phyloP scores from a whole-genome alignment of 2,797 vertebrate genomes.

The Meriones psammophilus region DNA sequence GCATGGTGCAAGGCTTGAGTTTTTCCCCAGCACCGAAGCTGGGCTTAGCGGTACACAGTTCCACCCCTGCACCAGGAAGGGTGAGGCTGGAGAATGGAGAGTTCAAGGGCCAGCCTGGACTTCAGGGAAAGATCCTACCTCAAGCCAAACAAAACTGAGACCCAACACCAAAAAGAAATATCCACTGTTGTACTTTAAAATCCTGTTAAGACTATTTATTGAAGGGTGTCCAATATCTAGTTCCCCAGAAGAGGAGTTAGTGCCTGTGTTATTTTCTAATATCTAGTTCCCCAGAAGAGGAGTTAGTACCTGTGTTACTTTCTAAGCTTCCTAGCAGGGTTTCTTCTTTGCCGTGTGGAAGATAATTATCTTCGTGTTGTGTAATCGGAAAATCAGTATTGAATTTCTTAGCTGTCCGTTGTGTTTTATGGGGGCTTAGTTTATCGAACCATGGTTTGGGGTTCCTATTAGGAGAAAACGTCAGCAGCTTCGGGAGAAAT shows the following conservation, averaged over 20 bases:
- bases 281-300: background rate
- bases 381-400: background rate
- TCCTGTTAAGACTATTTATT: background rate
- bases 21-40: background rate
- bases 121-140: background rate
- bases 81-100: background rate
- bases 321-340: background rate
- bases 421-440: background rate
- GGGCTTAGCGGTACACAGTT: background rate
- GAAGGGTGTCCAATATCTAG: background rate
- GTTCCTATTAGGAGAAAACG: background rate
- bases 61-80: background rate
- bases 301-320: constrained; percentile 42
- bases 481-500: background rate
- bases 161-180: background rate
- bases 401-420: constrained; percentile 20
- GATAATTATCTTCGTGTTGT: background rate
- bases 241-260: background rate
- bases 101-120: background rate
- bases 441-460: background rate
- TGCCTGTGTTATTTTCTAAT: constrained; percentile 52
- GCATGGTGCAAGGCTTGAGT: background rate
- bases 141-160: background rate
- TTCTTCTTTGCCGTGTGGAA: background rate
- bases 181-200: constrained; percentile 32